phyloP scores from a whole-genome alignment of 2,888 invertebrate genomes.

The Pristionchus fissidentatus region DNA sequence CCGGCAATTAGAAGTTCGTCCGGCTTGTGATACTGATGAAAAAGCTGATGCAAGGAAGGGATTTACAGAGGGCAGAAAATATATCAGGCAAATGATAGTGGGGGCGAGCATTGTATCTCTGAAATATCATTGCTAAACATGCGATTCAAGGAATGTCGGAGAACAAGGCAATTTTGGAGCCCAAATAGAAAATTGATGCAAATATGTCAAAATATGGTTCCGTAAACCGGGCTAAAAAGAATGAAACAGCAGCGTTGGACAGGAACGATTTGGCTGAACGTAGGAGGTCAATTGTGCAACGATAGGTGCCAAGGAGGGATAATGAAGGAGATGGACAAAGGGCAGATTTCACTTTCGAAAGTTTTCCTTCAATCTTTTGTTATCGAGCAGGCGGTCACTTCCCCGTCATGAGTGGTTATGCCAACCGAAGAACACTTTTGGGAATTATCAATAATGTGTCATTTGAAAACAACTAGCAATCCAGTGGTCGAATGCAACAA shows the following conservation, averaged over 20 bases:
- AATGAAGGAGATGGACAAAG: slow-evolving; percentile 17
- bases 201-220: not conserved
- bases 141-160: not conserved
- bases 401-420: not conserved
- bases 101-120: not conserved
- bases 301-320: not conserved
- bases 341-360: slow-evolving; percentile 12
- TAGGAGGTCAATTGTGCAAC: not conserved
- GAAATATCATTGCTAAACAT: not conserved
- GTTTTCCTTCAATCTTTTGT: not conserved
- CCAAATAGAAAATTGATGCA: not conserved
- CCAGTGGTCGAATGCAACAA: too few relatives aligned
- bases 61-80: slow-evolving; percentile 46
- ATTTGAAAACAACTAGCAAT: too few relatives aligned
- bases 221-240: not conserved
- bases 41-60: slow-evolving; percentile 71
- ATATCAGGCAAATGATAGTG: not conserved
- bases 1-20: slow-evolving; percentile 48
- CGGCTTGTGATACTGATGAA: slow-evolving; percentile 65
- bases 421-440: not conserved
- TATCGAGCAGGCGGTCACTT: not conserved
- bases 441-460: not conserved
- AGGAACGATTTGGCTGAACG: not conserved
- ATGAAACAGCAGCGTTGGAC: not conserved
- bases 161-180: not conserved